phyloP scores from a whole-genome alignment of 2,113 vertebrate species.

The Catagonus wagneri region DNA sequence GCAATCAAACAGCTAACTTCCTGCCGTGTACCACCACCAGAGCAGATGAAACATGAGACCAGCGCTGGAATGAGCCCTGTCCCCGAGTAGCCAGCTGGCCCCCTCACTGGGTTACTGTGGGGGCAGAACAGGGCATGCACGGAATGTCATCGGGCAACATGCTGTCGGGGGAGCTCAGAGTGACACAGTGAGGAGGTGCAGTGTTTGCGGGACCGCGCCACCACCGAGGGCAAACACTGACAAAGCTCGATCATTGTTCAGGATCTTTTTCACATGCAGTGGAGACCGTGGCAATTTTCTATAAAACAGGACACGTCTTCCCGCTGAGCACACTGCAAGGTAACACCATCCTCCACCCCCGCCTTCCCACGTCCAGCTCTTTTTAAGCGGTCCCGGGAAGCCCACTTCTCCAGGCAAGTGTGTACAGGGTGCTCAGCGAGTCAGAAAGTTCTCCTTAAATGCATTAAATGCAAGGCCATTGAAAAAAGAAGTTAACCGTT shows the following conservation, averaged over 20 bases:
- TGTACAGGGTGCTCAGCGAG: slow-evolving; percentile 58
- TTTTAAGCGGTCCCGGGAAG: not conserved
- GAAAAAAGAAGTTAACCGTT: not conserved
- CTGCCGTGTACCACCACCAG: slow-evolving; percentile 89
- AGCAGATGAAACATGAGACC: slow-evolving; percentile 85
- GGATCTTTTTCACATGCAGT: slow-evolving; percentile 74
- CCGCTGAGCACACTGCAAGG: not conserved
- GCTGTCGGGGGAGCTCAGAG: slow-evolving; percentile 69
- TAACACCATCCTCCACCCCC: not conserved
- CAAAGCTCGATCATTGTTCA: not conserved
- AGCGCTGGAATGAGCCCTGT: slow-evolving; percentile 82
- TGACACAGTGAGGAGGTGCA: slow-evolving; percentile 55
- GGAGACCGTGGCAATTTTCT: slow-evolving; percentile 60
- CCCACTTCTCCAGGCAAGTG: slow-evolving; percentile 53
- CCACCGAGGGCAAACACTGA: slow-evolving; percentile 55
- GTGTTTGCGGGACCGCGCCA: slow-evolving; percentile 6
- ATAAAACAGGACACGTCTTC: not conserved
- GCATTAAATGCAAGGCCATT: not conserved
- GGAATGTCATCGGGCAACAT: slow-evolving; percentile 63
- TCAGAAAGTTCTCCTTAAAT: not conserved
- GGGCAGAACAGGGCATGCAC: slow-evolving; percentile 77
- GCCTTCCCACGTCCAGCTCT: not conserved
- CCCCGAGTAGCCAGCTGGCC: slow-evolving; percentile 64
- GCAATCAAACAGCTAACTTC: slow-evolving; percentile 88
- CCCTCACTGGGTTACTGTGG: slow-evolving; percentile 74